Evolutionary conservation across 2,888 invertebrate species (phyloP).

Genomic region (Entomobrya multifasciata): DNA sequence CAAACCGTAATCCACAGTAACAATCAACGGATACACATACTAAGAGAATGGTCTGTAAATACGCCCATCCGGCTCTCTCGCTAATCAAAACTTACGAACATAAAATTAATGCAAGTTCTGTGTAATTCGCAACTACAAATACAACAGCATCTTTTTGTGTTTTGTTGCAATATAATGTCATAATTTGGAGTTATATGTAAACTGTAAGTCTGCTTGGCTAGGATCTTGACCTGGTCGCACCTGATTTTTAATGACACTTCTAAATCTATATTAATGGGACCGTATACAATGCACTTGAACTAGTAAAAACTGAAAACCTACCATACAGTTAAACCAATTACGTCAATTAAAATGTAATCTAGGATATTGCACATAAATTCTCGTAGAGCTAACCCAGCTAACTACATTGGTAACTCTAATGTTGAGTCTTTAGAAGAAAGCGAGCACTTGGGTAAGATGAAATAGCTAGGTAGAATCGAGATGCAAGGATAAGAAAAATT

Average conservation of each 20-base stretch:
- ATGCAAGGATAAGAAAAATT: background rate
- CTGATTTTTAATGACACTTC: background rate
- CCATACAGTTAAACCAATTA: background rate
- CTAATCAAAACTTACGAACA: background rate
- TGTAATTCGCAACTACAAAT: background rate
- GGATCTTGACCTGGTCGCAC: background rate
- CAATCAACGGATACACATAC: background rate
- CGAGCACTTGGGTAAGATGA: background rate
- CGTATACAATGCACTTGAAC: background rate
- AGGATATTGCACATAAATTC: background rate
- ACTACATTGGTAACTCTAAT: no score
- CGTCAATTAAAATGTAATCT: background rate
- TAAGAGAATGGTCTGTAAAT: no score
- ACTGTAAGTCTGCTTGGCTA: background rate
- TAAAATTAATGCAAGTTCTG: background rate
- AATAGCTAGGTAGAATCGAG: background rate
- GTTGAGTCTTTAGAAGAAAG: no score
- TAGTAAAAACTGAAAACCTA: background rate
- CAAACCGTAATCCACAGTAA: background rate
- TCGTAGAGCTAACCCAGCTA: background rate
- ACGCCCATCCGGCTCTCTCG: background rate
- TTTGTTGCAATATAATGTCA: background rate
- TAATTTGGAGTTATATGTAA: background rate
- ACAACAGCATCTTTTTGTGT: background rate
- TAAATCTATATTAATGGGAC: background rate